Evolutionary conservation across 2,888 invertebrate species (phyloP).

Genomic region (Scotopteryx bipunctaria): DNA sequence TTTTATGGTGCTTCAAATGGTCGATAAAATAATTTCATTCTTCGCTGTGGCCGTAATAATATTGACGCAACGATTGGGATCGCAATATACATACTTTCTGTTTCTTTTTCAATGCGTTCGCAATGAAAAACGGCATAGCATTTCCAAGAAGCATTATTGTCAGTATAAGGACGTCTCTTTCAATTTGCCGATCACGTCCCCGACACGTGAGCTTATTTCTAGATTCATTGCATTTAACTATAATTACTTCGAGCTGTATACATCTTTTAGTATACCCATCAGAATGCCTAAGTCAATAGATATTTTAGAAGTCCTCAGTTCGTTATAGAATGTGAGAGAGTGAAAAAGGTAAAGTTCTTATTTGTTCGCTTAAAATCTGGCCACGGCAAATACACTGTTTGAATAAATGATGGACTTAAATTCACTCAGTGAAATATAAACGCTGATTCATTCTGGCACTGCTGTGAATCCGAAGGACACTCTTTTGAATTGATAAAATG

Average conservation of each 20-base stretch:
- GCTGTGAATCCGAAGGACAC: constrained; percentile 10
- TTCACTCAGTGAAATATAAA: constrained; percentile 22
- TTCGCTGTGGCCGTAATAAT: constrained; percentile 35
- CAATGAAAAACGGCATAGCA: constrained; percentile 37
- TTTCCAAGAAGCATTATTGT: constrained; percentile 44
- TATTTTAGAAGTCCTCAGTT: too few relatives aligned
- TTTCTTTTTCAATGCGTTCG: constrained; percentile 36
- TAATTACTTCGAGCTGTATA: constrained; percentile 5
- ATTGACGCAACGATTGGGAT: constrained; percentile 42
- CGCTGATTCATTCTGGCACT: constrained; percentile 20
- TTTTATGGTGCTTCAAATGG: constrained; percentile 32
- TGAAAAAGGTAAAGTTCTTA: too few relatives aligned
- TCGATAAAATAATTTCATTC: constrained; percentile 40
- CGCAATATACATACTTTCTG: constrained; percentile 50
- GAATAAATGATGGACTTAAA: constrained; percentile 38
- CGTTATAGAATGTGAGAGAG: too few relatives aligned
- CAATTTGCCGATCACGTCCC: constrained; percentile 53
- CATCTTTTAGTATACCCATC: neutral
- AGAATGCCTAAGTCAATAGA: too few relatives aligned
- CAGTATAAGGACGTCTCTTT: constrained; percentile 49
- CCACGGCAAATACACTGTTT: constrained; percentile 31
- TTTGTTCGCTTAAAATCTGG: constrained; percentile 14
- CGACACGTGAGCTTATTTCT: constrained; percentile 45
- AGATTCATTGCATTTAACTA: constrained; percentile 29
- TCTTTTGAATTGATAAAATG: constrained; percentile 19